A percentile compares a stretch with the other conserved stretches of the same genome.
Evolutionary conservation across 2,888 invertebrate species (phyloP).

Genomic region (Agonopterix alstromeriana): DNA sequence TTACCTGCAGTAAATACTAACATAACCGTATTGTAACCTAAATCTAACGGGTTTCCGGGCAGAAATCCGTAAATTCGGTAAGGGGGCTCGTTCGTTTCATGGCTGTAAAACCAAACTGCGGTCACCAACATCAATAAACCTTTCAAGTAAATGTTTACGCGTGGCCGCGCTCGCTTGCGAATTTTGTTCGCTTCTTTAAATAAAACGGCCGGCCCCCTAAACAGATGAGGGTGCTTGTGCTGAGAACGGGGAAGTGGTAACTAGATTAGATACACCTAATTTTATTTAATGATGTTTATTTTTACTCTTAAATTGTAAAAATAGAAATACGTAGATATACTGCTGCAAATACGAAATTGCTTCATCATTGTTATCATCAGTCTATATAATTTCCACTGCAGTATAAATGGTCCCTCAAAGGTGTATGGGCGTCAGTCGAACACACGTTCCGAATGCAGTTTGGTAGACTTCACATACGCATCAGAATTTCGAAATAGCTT

Average conservation of each 20-base stretch:
- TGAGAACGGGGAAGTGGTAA: conserved; percentile 22
- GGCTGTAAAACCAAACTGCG: conserved; percentile 49
- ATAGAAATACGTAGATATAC: too few species aligned
- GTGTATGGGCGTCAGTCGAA: too few species aligned
- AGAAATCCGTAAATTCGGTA: conserved; percentile 9
- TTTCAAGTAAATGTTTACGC: conserved; percentile 67
- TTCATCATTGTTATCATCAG: too few species aligned
- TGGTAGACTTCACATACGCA: too few species aligned
- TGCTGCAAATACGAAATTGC: too few species aligned
- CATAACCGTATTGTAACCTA: neutral
- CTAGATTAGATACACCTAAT: conserved; percentile 9
- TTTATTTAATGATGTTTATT: too few species aligned
- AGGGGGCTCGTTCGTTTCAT: conserved; percentile 5
- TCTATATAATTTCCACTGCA: too few species aligned
- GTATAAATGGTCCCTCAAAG: too few species aligned
- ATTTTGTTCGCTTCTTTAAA: conserved; percentile 56
- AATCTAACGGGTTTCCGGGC: conserved; percentile 5
- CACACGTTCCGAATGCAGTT: too few species aligned
- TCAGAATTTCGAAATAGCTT: too few species aligned
- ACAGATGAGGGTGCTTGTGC: conserved; percentile 38
- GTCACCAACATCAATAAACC: conserved; percentile 68
- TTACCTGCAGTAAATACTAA: neutral
- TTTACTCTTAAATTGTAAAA: too few species aligned
- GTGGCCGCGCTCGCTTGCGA: conserved; percentile 42
- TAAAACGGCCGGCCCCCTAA: conserved; percentile 38